A percentile compares a stretch with the other conserved stretches of the same genome.
phyloP scores from a whole-genome alignment of 1,140 invertebrate species.

The Nixonia krombeini region DNA sequence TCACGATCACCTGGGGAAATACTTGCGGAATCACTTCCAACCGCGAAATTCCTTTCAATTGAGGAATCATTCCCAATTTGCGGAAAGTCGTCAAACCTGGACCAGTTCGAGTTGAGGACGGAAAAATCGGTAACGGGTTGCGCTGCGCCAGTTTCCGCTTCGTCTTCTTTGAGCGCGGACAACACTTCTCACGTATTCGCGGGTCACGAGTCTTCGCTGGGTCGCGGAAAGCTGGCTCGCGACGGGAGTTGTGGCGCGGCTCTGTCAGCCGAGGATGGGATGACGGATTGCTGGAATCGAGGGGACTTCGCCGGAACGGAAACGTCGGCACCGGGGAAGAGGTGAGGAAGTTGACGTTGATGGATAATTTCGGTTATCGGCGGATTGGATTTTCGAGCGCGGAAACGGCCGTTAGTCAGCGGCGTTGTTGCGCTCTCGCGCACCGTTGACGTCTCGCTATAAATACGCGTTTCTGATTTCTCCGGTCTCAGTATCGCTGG shows the following conservation, averaged over 20 bases:
- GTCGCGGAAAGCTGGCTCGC: slow-evolving; percentile 12
- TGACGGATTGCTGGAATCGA: slow-evolving; percentile 28
- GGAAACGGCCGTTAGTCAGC: slow-evolving; percentile 5
- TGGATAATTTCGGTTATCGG: slow-evolving; percentile 20
- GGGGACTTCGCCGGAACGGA: slow-evolving; percentile 19
- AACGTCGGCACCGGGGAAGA: slow-evolving; percentile 15
- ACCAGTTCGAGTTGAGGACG: too few species aligned
- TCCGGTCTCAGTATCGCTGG: too few species aligned
- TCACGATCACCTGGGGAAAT: too few species aligned
- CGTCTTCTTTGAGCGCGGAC: too few species aligned
- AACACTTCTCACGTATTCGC: too few species aligned
- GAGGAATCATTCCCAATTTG: too few species aligned
- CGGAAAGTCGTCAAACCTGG: too few species aligned
- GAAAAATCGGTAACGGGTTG: too few species aligned
- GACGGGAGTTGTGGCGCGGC: slow-evolving; percentile 20
- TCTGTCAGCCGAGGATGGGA: slow-evolving; percentile 29
- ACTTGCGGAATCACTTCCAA: too few species aligned
- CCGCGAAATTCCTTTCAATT: too few species aligned
- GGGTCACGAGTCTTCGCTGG: neutral
- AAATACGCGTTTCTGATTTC: too few species aligned
- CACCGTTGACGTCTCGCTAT: neutral
- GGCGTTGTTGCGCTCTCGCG: neutral
- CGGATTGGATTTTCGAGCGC: neutral
- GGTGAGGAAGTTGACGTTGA: slow-evolving; percentile 28
- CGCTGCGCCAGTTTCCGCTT: too few species aligned